phyloP scores from a whole-genome alignment of 2,113 vertebrate species.

The Muntiacus muntjak region DNA sequence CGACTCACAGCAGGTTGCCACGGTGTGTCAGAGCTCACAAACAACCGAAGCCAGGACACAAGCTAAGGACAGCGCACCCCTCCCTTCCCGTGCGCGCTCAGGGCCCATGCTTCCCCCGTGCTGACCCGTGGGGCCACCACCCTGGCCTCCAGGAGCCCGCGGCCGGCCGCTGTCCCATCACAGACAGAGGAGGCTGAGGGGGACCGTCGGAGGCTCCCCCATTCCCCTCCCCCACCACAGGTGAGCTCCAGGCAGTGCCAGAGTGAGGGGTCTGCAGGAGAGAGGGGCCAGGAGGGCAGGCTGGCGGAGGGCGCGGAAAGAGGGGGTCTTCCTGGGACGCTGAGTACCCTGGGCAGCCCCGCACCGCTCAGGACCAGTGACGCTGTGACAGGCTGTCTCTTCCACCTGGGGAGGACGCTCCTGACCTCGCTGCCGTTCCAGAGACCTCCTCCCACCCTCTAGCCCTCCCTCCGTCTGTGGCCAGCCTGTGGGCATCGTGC shows the following conservation, averaged over 20 bases:
- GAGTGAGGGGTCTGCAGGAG: not conserved
- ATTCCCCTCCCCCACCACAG: not conserved
- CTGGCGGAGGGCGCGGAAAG: not conserved
- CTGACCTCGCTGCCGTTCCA: not conserved
- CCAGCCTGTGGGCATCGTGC: not conserved
- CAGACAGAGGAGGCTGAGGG: not conserved
- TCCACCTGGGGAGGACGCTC: not conserved
- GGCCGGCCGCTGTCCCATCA: not conserved
- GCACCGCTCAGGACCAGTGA: not conserved
- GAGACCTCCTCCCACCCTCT: not conserved
- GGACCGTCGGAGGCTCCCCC: not conserved
- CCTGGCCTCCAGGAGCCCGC: not conserved
- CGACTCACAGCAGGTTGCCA: not conserved
- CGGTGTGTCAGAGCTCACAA: not conserved
- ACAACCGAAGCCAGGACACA: not conserved
- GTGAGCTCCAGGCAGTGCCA: not conserved
- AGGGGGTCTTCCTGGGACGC: not conserved
- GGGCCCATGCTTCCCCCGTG: not conserved
- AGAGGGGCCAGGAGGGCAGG: not conserved
- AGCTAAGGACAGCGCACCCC: not conserved
- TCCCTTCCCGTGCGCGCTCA: not conserved
- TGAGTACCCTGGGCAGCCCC: not conserved
- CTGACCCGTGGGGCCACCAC: not conserved
- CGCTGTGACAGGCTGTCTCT: not conserved
- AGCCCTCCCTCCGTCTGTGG: not conserved